Base-by-base conservation (phyloP, 2,113 vertebrate genomes). In the Clinocottus analis region DNA sequence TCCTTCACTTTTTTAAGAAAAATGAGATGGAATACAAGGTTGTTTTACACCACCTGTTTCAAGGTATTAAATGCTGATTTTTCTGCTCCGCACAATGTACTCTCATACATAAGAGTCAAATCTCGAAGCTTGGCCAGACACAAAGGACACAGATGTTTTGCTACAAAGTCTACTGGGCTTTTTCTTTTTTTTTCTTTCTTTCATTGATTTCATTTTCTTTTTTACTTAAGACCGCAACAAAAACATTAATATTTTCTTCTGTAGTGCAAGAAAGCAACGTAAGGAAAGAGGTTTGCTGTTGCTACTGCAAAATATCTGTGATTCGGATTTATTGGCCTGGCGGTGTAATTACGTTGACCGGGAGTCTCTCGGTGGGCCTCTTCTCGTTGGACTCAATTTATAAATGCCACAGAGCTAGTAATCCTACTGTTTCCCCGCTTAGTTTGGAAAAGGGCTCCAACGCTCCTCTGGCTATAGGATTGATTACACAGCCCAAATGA, bases 401-500 rank as follows among this genome's bases (percentile, higher is more conserved):
- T 94, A 93, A 94, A 93, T 93, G 91, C 91, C 91, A 91, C 84
- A 23, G 80, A 75, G 79, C 75, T 72, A 92, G 93, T 93, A 92
- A 94, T 94, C 90, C 82, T 80, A 86, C 86, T 65, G 83, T 93
- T 91, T 88, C 90, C 90, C 83, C 82, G 85, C 92, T 91, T 84
- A 85, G 89, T 93, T 89, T 89, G 89, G 83, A 87, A 56, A 87
- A 82, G 76, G 85, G 79, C 81, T 80, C 51, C 9, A 77, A 81
- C 82, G 82, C 73, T 89, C 84, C 80, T 73, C 77, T 86, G 77
- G 77, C 82, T 82, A 80, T 79, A 60, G 85, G 87, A 94, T 93
- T 94, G 92, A 95, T 93, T 92, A 92, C 86, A 87, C 77, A 90
- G 87, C 79, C 91, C 85, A 91, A 92, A 92, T 91, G 87, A 90